Conservation (phyloP, 2,797 vertebrate genomes). For the Pelodytes ibericus region DNA sequence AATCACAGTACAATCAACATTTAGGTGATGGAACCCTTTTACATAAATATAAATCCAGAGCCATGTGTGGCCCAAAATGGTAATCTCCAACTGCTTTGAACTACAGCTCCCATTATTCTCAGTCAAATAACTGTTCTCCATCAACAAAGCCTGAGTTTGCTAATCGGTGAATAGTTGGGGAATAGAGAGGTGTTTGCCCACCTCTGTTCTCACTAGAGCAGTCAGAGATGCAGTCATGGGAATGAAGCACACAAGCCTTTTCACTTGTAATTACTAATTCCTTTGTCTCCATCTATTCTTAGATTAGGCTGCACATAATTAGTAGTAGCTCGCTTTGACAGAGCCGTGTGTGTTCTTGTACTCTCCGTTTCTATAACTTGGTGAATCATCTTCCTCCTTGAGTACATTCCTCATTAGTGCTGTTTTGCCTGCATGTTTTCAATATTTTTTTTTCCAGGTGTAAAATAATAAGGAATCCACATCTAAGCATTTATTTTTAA, state of each 20-base stretch:
- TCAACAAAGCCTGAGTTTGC: too few species aligned
- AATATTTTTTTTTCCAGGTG: conserved; percentile 8
- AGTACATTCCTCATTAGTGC: conserved; percentile 11
- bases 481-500: conserved; percentile 9
- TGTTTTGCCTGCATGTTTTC: conserved; percentile 9
- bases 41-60: too few species aligned
- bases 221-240: too few species aligned
- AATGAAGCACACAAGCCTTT: neutral
- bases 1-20: too few species aligned
- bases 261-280: neutral
- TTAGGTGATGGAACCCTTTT: too few species aligned
- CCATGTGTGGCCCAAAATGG: too few species aligned
- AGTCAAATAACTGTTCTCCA: too few species aligned
- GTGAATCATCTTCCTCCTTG: conserved; percentile 15
- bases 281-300: conserved; percentile 15
- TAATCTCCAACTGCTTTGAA: too few species aligned
- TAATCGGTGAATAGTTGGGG: too few species aligned
- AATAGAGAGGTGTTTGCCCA: too few species aligned
- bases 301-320: conserved; percentile 1
- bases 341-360: neutral
- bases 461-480: conserved; percentile 8
- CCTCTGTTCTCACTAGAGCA: too few species aligned
- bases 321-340: conserved; percentile 4
- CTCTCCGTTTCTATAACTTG: neutral
- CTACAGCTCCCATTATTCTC: too few species aligned